Conservation (phyloP, 1,140 invertebrate species). For the Carposina sasakii region DNA sequence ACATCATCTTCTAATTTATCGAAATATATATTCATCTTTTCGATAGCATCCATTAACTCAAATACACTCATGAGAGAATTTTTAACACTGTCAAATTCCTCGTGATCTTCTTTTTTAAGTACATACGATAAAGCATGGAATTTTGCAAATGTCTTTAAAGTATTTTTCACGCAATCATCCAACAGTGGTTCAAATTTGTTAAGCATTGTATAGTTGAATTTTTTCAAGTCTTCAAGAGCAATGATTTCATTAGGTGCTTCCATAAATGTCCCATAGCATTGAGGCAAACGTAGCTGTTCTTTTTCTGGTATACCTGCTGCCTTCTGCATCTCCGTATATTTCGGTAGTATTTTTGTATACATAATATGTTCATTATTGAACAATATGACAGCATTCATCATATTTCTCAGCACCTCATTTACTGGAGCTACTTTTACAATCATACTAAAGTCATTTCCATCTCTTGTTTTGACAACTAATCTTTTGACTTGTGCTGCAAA, state of each 20-base stretch:
- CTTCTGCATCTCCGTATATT: slow-evolving; percentile 5
- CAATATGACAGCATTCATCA: slow-evolving; percentile 5
- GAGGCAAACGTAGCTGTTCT: slow-evolving; percentile 3
- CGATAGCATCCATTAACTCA: neutral
- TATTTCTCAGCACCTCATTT: neutral
- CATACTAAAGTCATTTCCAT: slow-evolving; percentile 17
- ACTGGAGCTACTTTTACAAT: slow-evolving; percentile 18
- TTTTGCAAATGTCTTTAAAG: slow-evolving; percentile 69
- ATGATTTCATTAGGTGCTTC: slow-evolving; percentile 63
- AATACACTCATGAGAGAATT: slow-evolving; percentile 9
- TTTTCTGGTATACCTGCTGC: slow-evolving; percentile 2
- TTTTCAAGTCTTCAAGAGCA: slow-evolving; percentile 72
- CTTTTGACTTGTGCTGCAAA: slow-evolving; percentile 25
- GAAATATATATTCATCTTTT: neutral
- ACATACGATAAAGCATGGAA: slow-evolving; percentile 73
- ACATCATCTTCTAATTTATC: slow-evolving; percentile 5
- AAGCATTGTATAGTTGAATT: slow-evolving; percentile 55
- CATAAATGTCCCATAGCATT: slow-evolving; percentile 10
- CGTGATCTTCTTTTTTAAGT: slow-evolving; percentile 52
- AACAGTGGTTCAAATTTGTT: slow-evolving; percentile 61
- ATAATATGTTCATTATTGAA: slow-evolving; percentile 8
- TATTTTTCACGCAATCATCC: slow-evolving; percentile 54
- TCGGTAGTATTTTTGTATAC: slow-evolving; percentile 4
- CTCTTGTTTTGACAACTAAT: slow-evolving; percentile 14
- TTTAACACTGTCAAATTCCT: slow-evolving; percentile 28